These are phyloP conservation scores for Iselma pallidipennis DNA, from an alignment of 2,888 invertebrate genomes.

Conservation along the genomic window DNA sequence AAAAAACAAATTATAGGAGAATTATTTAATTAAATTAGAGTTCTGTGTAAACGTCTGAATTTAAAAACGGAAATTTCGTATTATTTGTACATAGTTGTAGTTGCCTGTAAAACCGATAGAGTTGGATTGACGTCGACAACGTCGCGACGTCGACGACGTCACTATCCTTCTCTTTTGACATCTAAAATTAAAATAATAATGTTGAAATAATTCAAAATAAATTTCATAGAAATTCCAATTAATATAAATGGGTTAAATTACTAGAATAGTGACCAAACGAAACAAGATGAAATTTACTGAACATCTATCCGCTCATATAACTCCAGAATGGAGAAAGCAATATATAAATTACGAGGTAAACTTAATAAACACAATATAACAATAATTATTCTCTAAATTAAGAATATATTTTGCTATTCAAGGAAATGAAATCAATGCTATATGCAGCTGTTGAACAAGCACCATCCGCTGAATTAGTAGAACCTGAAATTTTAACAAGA, in stretches of 20 bases:
- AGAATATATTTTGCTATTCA: constrained; percentile 1
- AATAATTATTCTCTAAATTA: too few relatives aligned
- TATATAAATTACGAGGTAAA: constrained; percentile 74
- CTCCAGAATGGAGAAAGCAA: constrained; percentile 92
- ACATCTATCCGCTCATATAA: constrained; percentile 86
- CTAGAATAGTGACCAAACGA: too few relatives aligned
- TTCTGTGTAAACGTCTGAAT: too few relatives aligned
- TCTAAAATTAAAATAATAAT: constrained; percentile 10
- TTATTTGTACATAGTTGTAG: neutral
- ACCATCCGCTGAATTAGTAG: constrained; percentile 74
- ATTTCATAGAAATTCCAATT: neutral
- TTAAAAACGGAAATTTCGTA: neutral
- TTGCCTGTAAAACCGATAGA: neutral
- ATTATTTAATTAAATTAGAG: too few relatives aligned
- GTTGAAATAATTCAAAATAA: constrained; percentile 7
- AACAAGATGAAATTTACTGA: constrained; percentile 95
- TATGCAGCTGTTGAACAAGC: constrained; percentile 79
- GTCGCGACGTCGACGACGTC: constrained; percentile 22
- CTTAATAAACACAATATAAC: neutral
- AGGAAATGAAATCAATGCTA: constrained; percentile 85
- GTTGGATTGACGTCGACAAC: constrained; percentile 4
- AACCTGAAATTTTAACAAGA: constrained; percentile 69
- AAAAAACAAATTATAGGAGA: too few relatives aligned
- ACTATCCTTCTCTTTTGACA: constrained; percentile 6
- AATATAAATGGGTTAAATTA: constrained; percentile 14